Conservation (phyloP, 2,113 vertebrate genomes). For the Megaptera novaeangliae region DNA sequence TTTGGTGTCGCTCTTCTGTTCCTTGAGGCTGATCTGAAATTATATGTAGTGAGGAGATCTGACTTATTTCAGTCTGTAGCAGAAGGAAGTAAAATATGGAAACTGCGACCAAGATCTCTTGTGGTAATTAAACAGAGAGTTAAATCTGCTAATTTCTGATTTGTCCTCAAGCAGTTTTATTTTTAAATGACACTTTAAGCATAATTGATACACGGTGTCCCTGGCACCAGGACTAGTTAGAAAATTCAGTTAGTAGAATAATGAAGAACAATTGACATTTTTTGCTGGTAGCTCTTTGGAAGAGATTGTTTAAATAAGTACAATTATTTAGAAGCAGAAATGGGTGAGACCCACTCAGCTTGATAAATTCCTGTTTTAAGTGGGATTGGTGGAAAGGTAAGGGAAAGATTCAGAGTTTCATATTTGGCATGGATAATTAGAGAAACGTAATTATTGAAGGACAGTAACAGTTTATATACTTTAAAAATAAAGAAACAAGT, state of each 20-base stretch:
- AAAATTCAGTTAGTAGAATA: constrained; percentile 32
- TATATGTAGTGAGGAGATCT: neutral
- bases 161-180: constrained; percentile 34
- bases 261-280: neutral
- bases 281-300: constrained; percentile 19
- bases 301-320: constrained; percentile 6
- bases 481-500: neutral
- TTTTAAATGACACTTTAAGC: constrained; percentile 30
- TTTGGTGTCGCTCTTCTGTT: neutral
- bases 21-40: neutral
- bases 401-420: neutral
- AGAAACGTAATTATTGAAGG: neutral
- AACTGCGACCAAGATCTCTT: neutral
- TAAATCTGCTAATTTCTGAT: constrained; percentile 6
- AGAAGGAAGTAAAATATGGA: neutral
- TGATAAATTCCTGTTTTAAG: neutral
- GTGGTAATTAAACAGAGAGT: neutral
- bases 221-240: neutral
- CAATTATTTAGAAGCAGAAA: constrained; percentile 33
- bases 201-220: neutral
- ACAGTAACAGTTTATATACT: neutral
- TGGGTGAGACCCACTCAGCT: neutral
- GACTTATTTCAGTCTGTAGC: neutral
- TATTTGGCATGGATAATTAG: neutral
- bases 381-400: neutral